Percentiles rank a stretch among this genome's conserved stretches.
phyloP scores from a whole-genome alignment of 2,113 vertebrate species.

The Illadopsis cleaveri region DNA sequence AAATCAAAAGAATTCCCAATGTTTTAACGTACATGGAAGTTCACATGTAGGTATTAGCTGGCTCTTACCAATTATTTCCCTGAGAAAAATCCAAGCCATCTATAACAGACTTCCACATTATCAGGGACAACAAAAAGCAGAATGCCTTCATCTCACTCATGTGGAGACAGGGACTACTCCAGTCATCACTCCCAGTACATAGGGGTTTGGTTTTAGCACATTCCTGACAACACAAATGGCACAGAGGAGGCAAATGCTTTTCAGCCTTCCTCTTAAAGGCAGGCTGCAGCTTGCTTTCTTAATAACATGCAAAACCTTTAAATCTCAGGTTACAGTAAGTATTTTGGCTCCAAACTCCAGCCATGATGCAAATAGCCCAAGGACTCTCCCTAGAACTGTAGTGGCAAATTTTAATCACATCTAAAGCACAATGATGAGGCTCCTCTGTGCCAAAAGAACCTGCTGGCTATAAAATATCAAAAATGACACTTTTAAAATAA shows the following conservation, averaged over 20 bases:
- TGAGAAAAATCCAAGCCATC: background rate
- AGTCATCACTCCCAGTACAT: background rate
- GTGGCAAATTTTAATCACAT: background rate
- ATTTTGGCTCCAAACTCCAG: background rate
- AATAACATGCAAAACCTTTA: constrained; percentile 27
- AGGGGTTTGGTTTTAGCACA: background rate
- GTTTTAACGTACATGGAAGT: background rate
- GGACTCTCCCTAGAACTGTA: background rate
- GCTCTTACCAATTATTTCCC: background rate
- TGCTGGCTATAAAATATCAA: background rate
- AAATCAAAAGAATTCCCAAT: background rate
- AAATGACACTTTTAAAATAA: background rate
- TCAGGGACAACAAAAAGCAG: background rate
- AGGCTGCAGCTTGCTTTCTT: constrained; percentile 31
- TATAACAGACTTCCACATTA: background rate
- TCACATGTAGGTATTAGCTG: background rate
- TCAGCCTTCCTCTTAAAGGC: background rate
- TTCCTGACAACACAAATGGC: constrained; percentile 6
- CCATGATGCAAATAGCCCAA: background rate
- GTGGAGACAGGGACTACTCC: background rate
- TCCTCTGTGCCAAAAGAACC: background rate
- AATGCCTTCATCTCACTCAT: background rate
- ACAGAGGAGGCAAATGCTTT: background rate
- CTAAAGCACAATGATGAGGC: background rate
- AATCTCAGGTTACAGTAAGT: constrained; percentile 16